These are phyloP conservation scores for Chloropsis cyanopogon DNA, from an alignment of 2,113 vertebrate species.

Conservation along the genomic window DNA sequence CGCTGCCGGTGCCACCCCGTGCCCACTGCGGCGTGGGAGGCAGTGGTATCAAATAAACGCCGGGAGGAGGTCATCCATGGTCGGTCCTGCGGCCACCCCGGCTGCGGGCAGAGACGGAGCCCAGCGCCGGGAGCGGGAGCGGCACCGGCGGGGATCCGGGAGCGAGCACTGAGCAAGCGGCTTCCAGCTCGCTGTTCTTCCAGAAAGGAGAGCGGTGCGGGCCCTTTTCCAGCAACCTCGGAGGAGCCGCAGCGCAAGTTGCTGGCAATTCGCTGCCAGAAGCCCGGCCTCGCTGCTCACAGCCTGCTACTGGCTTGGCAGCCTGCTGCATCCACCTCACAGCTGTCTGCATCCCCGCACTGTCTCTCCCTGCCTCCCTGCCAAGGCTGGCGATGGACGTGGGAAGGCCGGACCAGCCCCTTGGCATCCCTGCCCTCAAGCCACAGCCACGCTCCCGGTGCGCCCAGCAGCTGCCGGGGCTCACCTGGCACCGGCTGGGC, in stretches of 20 bases:
- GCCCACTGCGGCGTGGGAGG: background rate
- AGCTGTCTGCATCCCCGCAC: background rate
- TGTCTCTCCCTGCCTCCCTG: background rate
- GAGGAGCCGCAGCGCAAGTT: background rate
- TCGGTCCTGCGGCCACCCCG: fast-evolving
- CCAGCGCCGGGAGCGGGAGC: background rate
- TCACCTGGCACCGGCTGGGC: fast-evolving
- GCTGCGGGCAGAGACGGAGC: background rate
- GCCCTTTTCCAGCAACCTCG: conserved; percentile 5
- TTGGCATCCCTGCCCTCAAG: fast-evolving
- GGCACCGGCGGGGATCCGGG: background rate
- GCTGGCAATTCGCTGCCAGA: background rate
- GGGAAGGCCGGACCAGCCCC: background rate
- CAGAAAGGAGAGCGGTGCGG: background rate
- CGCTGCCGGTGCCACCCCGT: background rate
- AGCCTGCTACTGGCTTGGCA: conserved; percentile 46
- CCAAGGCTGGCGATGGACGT: background rate
- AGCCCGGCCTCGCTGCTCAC: background rate
- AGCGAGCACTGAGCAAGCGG: background rate
- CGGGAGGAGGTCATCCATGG: background rate
- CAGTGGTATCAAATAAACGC: fast-evolving
- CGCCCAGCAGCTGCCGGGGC: background rate
- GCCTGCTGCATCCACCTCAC: background rate
- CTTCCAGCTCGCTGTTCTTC: background rate
- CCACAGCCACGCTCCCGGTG: fast-evolving